Evolutionary conservation across 2,888 invertebrate genomes (phyloP).

Genomic region (Julus scanicus): DNA sequence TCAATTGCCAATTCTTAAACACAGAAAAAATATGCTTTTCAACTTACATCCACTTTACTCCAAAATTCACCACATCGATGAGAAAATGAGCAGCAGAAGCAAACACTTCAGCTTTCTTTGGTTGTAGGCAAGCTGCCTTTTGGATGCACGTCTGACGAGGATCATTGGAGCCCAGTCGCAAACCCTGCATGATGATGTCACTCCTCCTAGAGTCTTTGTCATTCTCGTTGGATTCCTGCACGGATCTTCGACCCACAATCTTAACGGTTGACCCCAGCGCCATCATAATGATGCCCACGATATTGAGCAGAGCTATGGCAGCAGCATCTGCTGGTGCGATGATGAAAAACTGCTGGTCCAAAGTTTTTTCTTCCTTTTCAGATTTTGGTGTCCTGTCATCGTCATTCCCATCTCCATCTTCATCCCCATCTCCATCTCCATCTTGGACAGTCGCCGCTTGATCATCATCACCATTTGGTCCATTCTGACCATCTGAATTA

Average conservation of each 20-base stretch:
- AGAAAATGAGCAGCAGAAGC: not conserved
- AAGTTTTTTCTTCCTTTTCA: too few relatives aligned
- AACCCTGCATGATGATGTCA: constrained; percentile 16
- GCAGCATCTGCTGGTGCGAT: constrained; percentile 26
- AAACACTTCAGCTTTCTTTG: constrained; percentile 26
- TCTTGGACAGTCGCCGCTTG: not conserved
- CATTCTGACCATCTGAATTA: constrained; percentile 12
- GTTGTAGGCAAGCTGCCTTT: constrained; percentile 52
- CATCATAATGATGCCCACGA: constrained; percentile 48
- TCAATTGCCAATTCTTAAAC: too few relatives aligned
- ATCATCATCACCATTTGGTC: not conserved
- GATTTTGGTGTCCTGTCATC: not conserved
- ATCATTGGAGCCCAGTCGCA: constrained; percentile 37
- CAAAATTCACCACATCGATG: not conserved
- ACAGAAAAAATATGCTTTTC: too few relatives aligned
- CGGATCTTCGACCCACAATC: constrained; percentile 46
- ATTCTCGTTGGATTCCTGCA: not conserved
- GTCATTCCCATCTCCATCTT: not conserved
- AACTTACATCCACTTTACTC: constrained; percentile 37
- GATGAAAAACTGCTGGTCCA: not conserved
- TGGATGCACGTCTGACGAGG: constrained; percentile 38
- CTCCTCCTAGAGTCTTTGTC: not conserved
- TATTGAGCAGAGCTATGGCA: constrained; percentile 31
- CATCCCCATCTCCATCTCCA: not conserved
- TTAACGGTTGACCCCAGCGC: constrained; percentile 22